phyloP scores from a whole-genome alignment of 2,113 vertebrate species.

The Lepus timidus region DNA sequence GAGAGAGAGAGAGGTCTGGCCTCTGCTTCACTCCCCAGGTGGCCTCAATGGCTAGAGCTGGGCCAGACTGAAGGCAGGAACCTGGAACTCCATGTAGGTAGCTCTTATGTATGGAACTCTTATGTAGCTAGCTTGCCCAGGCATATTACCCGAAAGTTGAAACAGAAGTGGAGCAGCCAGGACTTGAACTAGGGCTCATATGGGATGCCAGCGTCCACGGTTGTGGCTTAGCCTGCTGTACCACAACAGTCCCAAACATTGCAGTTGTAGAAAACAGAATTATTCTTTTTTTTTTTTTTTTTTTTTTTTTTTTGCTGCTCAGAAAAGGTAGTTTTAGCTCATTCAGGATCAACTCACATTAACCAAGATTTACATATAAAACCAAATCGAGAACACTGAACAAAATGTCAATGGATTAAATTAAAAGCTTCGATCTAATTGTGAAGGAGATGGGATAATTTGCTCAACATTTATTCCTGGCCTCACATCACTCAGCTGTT shows the following conservation, averaged over 20 bases:
- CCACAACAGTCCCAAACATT: background rate
- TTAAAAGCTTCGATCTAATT: background rate
- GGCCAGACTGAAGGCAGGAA: no score
- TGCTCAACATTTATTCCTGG: background rate
- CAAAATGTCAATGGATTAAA: constrained; percentile 21
- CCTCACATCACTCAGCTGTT: background rate
- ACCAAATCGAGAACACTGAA: background rate
- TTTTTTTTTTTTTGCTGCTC: background rate
- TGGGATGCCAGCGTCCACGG: no score
- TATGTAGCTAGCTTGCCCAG: no score
- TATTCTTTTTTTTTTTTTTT: background rate
- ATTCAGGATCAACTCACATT: background rate
- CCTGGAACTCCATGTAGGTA: no score
- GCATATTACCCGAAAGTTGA: no score
- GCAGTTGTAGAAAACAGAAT: background rate
- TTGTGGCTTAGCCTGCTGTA: no score
- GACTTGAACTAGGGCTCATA: no score
- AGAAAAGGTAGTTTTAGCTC: background rate
- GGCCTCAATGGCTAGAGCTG: no score
- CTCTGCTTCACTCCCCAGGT: no score
- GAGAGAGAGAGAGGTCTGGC: no score
- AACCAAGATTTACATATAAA: constrained; percentile 5
- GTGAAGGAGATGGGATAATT: background rate
- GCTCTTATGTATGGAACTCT: no score
- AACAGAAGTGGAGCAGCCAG: no score